Base-by-base conservation (phyloP, 2,113 vertebrate genomes). In the Arothron firmamentum region DNA sequence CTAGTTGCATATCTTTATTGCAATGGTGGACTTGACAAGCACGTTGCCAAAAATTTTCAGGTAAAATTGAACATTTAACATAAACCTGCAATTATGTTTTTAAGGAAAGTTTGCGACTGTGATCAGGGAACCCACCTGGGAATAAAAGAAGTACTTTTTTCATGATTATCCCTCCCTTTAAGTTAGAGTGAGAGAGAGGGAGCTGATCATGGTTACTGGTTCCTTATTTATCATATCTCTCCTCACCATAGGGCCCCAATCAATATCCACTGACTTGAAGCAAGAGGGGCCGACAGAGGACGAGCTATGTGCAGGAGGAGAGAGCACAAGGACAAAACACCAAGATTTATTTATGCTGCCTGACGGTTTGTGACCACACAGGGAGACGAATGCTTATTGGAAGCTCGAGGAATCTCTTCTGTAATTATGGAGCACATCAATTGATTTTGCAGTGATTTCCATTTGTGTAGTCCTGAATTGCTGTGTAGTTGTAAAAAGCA, bases 171-270 rank as follows among this genome's bases (percentile, higher is more conserved):
- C 65, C 45, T 81, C 60, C 64, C 66, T 65, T 82, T 76, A 70
- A 77, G 80, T 85, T 80, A 70, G 62, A n/a, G 31, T 74, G 75
- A 80, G 72, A 62, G 65, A 84, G 78, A 70, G 69, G 80, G 8
- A 38, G 73, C 65, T 71, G 60, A 78, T 89, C 86, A 86, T 73
- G 81, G 83, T 74, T 74, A 73, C 70, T 64, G 82, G 86, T 79
- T 84, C 69, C 66, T 74, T 89, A 86, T 89, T 87, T 86, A 80
- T 90, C 84, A 81, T 85, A 70, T 79, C 45, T 72, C 43, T 59
- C 54, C 77, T 83, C 80, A 79, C 70, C 74, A 66, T 78, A 56
- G 62, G 59, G 69, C 76, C 73, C 60, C 67, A 79, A 89, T 90
- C 89, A 81, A 91, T 90, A 89, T 67, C 50, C 61, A 65, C 65